Percentiles rank a stretch among this genome's conserved stretches.
These are phyloP conservation scores for Sclerurus mexicanus DNA, from an alignment of 2,113 vertebrate species.

Conservation along the genomic window DNA sequence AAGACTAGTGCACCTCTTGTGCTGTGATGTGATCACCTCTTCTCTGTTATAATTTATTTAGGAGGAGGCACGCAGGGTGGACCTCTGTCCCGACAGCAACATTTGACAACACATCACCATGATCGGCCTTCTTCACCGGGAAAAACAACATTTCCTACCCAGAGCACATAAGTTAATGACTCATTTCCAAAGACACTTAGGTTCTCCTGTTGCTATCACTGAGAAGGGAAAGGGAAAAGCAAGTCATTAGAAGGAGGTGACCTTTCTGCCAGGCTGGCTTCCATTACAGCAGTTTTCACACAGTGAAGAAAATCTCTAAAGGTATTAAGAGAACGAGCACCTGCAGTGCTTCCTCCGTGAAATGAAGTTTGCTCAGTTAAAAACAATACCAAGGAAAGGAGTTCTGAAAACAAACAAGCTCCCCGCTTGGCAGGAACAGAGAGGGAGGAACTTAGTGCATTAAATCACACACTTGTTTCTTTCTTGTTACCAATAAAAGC, in stretches of 20 bases:
- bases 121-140: not conserved
- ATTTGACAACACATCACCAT: not conserved
- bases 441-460: not conserved
- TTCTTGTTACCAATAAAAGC: not conserved
- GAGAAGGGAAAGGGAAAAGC: not conserved
- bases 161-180: not conserved
- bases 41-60: too few relatives aligned
- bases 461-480: not conserved
- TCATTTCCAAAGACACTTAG: not conserved
- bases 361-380: not conserved
- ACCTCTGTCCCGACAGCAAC: not conserved
- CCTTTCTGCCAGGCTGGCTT: constrained; percentile 16
- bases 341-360: not conserved
- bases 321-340: not conserved
- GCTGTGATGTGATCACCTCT: not conserved
- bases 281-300: constrained; percentile 8
- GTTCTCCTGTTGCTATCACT: not conserved
- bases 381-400: not conserved
- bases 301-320: not conserved
- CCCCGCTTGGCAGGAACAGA: not conserved
- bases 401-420: not conserved
- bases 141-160: not conserved
- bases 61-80: not conserved
- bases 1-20: not conserved
- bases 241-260: constrained; percentile 15